Conservation (phyloP, 2,797 vertebrate species). For the Silurus lanzhouensis region DNA sequence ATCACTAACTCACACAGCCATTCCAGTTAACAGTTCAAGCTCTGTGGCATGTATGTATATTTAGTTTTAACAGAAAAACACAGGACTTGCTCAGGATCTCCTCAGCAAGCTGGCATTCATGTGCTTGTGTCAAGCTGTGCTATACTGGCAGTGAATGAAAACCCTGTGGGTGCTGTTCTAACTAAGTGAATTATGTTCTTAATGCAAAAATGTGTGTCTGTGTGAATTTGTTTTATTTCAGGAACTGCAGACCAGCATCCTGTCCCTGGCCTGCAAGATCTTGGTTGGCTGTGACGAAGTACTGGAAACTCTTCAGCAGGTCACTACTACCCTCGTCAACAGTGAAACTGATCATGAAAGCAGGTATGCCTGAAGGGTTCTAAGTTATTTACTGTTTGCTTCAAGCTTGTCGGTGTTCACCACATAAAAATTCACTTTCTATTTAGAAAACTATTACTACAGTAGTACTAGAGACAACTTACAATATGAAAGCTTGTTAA, state of each 20-base stretch:
- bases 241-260: conserved; percentile 95
- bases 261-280: conserved; percentile 93
- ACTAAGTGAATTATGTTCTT: conserved; percentile 9
- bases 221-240: conserved; percentile 64
- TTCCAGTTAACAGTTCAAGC: too few relatives aligned
- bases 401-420: too few relatives aligned
- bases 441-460: too few relatives aligned
- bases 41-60: background rate
- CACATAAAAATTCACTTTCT: too few relatives aligned
- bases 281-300: conserved; percentile 97
- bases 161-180: background rate
- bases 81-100: background rate
- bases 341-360: conserved; percentile 89
- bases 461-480: too few relatives aligned
- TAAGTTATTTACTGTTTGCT: too few relatives aligned
- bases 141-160: background rate
- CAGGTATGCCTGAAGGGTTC: conserved; percentile 72
- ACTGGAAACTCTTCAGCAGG: conserved; percentile 94
- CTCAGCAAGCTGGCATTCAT: background rate
- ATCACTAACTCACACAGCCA: too few relatives aligned
- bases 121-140: background rate
- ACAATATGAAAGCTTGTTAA: too few relatives aligned
- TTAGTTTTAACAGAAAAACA: background rate
- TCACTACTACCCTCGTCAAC: conserved; percentile 95
- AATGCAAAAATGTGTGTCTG: background rate